Evolutionary conservation across 2,888 invertebrate species (phyloP).

Genomic region (Trissolcus brochymenae): DNA sequence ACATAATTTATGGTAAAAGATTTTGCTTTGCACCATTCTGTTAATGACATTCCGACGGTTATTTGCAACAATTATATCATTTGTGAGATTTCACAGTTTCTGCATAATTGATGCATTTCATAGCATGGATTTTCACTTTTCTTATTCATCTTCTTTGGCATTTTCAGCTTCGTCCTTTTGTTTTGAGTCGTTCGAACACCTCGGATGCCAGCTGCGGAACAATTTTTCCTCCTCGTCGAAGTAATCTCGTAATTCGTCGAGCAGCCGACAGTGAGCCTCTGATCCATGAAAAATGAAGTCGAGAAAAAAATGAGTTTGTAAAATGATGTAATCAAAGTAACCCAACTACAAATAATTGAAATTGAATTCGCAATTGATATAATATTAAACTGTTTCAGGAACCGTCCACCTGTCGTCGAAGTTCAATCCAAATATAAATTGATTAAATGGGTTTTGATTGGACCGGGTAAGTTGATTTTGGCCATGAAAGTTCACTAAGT

Average conservation of each 20-base stretch:
- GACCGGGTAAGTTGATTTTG: constrained; percentile 25
- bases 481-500: constrained; percentile 26
- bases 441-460: constrained; percentile 35
- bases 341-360: not conserved
- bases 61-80: not conserved
- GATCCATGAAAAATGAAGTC: constrained; percentile 8
- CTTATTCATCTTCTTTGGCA: constrained; percentile 23
- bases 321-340: constrained; percentile 9
- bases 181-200: constrained; percentile 24
- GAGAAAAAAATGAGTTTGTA: not conserved
- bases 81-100: no score
- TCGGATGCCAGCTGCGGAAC: constrained; percentile 61
- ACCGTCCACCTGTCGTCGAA: not conserved
- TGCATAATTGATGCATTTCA: no score
- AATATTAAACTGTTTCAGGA: no score
- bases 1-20: no score
- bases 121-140: no score
- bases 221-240: constrained; percentile 67
- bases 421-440: constrained; percentile 30
- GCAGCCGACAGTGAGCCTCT: constrained; percentile 63
- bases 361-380: no score
- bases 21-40: no score
- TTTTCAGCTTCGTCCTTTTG: constrained; percentile 16
- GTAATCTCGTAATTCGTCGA: constrained; percentile 65
- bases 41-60: no score